A percentile compares a stretch with the other conserved stretches of the same genome.
phyloP scores from a whole-genome alignment of 2,113 vertebrate genomes.

The Engystomops pustulosus region DNA sequence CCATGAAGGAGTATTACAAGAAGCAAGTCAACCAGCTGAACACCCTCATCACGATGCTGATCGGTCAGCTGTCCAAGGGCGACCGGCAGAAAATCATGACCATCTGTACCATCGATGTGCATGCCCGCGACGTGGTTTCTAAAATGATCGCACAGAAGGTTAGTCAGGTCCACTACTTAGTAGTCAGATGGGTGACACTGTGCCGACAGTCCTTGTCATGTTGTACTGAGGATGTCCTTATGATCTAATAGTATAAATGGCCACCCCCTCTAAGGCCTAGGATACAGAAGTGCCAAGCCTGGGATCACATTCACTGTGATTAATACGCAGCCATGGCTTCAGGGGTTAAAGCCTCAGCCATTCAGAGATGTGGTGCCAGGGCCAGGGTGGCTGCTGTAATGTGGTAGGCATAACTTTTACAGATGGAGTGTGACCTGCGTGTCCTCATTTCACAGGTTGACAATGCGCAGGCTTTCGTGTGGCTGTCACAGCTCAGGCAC shows the following conservation, averaged over 20 bases:
- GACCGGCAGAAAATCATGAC: conserved; percentile 97
- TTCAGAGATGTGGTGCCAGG: not conserved
- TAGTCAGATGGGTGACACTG: no score
- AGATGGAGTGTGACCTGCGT: not conserved
- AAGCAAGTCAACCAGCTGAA: conserved; percentile 94
- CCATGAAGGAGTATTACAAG: conserved; percentile 91
- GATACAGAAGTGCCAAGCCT: no score
- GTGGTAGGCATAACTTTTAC: not conserved
- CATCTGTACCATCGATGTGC: conserved; percentile 95
- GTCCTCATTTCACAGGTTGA: conserved; percentile 78
- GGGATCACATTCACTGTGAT: no score
- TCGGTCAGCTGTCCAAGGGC: conserved; percentile 86
- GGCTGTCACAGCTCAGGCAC: conserved; percentile 94
- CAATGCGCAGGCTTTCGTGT: conserved; percentile 88
- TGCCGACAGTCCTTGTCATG: no score
- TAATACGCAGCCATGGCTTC: not conserved
- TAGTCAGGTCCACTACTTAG: conserved; percentile 5
- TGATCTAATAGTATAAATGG: not conserved
- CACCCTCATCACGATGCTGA: conserved; percentile 88
- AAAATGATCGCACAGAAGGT: conserved; percentile 94
- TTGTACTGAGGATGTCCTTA: not conserved
- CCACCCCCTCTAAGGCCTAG: not conserved
- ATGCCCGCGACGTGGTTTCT: conserved; percentile 92
- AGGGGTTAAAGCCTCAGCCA: not conserved
- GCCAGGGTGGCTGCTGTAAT: not conserved